These are phyloP conservation scores for Tenthredo distinguenda DNA, from an alignment of 2,888 invertebrate species.

Conservation along the genomic window DNA sequence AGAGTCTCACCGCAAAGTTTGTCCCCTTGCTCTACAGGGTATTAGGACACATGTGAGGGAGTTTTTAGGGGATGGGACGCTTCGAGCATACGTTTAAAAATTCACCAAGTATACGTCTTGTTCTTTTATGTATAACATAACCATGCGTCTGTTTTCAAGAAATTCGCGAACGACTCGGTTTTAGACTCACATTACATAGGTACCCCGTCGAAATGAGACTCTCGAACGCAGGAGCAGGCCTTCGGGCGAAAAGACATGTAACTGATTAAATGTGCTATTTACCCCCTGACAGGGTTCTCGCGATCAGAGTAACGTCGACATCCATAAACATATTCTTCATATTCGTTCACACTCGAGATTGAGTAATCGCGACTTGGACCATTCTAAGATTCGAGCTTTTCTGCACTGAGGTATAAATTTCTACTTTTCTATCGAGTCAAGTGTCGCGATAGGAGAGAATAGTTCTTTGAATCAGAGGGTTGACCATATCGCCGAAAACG, in stretches of 20 bases:
- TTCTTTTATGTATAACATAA: neutral
- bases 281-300: neutral
- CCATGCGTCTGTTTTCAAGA: neutral
- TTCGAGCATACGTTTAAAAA: neutral
- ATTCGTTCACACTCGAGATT: neutral
- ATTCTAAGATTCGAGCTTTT: too few relatives aligned
- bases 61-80: neutral
- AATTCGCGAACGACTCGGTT: neutral
- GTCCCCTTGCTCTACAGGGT: neutral
- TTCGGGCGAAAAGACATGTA: neutral
- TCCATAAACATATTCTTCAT: neutral
- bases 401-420: too few relatives aligned
- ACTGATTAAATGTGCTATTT: neutral
- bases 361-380: neutral
- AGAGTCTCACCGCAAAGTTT: neutral
- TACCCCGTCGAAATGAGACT: neutral
- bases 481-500: neutral
- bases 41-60: neutral
- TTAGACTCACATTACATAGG: neutral
- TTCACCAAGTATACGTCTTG: neutral
- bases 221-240: neutral
- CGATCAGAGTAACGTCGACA: neutral
- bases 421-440: neutral
- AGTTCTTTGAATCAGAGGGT: neutral
- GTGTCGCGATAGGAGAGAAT: neutral